phyloP scores from a whole-genome alignment of 2,888 invertebrate genomes.

The Anaspis maculata region DNA sequence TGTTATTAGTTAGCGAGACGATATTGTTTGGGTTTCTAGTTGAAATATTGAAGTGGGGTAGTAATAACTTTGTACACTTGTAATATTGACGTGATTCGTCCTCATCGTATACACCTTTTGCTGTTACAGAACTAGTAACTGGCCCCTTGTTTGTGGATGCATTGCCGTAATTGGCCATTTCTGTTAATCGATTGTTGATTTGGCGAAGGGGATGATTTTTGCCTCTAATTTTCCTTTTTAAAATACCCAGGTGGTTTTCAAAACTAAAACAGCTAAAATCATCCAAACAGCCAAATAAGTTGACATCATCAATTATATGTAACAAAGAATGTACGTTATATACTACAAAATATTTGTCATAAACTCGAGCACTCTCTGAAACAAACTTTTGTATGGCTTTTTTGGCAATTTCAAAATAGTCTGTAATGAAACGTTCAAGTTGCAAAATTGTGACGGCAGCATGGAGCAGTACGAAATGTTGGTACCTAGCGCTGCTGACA shows the following conservation, averaged over 20 bases:
- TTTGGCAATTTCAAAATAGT: slow-evolving; percentile 1
- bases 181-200: background rate
- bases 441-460: background rate
- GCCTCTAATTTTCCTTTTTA: background rate
- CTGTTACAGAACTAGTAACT: background rate
- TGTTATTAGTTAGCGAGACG: background rate
- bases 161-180: background rate
- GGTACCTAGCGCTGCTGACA: background rate
- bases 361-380: slow-evolving; percentile 1
- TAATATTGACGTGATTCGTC: background rate
- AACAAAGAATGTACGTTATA: background rate
- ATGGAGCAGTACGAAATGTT: background rate
- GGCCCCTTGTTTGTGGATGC: background rate
- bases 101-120: background rate
- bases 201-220: background rate
- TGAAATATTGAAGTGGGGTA: background rate
- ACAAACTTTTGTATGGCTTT: slow-evolving; percentile 1
- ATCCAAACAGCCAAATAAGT: background rate
- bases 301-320: background rate
- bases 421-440: background rate
- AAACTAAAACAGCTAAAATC: background rate
- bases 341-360: slow-evolving; percentile 1
- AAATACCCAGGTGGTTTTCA: background rate
- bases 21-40: background rate
- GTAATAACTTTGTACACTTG: background rate